A percentile compares a stretch with the other conserved stretches of the same genome.
These are phyloP conservation scores for Euzophera pinguis DNA, from an alignment of 2,888 invertebrate species.

Conservation along the genomic window DNA sequence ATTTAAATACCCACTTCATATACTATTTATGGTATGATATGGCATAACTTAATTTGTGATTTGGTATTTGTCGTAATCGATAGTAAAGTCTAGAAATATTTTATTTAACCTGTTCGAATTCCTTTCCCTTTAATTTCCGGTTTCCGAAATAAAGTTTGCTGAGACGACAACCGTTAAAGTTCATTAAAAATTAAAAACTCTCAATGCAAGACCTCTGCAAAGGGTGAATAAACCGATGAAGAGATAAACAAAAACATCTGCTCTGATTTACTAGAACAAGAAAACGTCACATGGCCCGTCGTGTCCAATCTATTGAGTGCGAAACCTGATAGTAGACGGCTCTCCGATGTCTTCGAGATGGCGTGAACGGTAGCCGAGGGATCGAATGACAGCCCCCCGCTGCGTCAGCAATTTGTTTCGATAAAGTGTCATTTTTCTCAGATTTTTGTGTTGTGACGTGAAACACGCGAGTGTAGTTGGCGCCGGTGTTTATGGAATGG, in stretches of 20 bases:
- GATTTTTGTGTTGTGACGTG: constrained; percentile 8
- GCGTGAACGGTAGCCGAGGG: constrained; percentile 7
- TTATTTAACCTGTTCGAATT: too few relatives aligned
- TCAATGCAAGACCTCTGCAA: too few relatives aligned
- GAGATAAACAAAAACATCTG: neutral
- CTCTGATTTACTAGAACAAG: neutral
- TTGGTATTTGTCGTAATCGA: too few relatives aligned
- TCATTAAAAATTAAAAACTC: neutral
- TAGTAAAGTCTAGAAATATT: too few relatives aligned
- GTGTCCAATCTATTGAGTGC: constrained; percentile 12
- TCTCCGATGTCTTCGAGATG: constrained; percentile 5
- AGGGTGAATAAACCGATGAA: neutral
- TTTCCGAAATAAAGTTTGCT: too few relatives aligned
- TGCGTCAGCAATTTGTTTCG: constrained; percentile 9
- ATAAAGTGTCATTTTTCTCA: constrained; percentile 10
- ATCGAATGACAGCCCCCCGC: constrained; percentile 8
- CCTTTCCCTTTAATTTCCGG: too few relatives aligned
- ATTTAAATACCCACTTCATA: too few relatives aligned
- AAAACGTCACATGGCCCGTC: constrained; percentile 7
- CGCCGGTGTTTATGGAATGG: neutral
- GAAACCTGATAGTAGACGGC: constrained; percentile 12
- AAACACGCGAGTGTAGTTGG: constrained; percentile 5
- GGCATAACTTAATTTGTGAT: too few relatives aligned
- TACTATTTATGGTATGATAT: too few relatives aligned
- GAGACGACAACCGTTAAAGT: too few relatives aligned